Base-by-base conservation (phyloP, 2,888 invertebrate species). In the Parnassius apollo region DNA sequence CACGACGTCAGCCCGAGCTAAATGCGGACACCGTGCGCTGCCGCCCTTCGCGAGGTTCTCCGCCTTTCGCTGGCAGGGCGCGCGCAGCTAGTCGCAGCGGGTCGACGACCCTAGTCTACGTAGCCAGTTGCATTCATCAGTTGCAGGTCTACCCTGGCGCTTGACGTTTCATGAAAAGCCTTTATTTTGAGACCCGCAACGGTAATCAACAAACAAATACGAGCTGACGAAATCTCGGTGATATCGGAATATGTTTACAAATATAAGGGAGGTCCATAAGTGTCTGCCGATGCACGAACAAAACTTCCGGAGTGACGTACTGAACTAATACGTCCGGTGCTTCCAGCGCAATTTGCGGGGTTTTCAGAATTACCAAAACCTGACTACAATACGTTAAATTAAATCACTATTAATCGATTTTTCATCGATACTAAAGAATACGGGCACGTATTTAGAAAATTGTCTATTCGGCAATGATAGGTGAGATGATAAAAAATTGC, bases 1-100 rank as follows among this genome's bases (percentile, higher is more conserved):
- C 91, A 92, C 83, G 77, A 75, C 87, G 86, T 85, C 85, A 87
- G 87, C 79, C 86, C 84, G 87, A 85, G 91, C 91, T 91, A 91
- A 86, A 91, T 85, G 90, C 88, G 91, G 91, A 88, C 81, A 74
- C 85, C 85, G 88, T 86, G 86, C 82, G 88, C 88, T 85, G 91
- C 75, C 75, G 75, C 78, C 91, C 91, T 91, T 90, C 89, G 86
- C 79, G 82, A 89, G 90, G 85, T 88, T 89, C 86, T 85, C 84
- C 86, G 84, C 86, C 84, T 84, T 82, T 82, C 84, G 83, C 83
- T 80, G 82, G 85, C 84, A 87, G 86, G 87, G 88, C 86, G 86
- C 86, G 86, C 78, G 72, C 77, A 71, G 72, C 79, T 77, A 76
- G 75, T 85, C 82, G 49, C 49, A 81, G 73, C 76, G 83, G 90